A percentile compares a stretch with the other conserved stretches of the same genome.
Conservation (phyloP, 2,797 vertebrate genomes). For the Schizopygopsis pylzovi region DNA sequence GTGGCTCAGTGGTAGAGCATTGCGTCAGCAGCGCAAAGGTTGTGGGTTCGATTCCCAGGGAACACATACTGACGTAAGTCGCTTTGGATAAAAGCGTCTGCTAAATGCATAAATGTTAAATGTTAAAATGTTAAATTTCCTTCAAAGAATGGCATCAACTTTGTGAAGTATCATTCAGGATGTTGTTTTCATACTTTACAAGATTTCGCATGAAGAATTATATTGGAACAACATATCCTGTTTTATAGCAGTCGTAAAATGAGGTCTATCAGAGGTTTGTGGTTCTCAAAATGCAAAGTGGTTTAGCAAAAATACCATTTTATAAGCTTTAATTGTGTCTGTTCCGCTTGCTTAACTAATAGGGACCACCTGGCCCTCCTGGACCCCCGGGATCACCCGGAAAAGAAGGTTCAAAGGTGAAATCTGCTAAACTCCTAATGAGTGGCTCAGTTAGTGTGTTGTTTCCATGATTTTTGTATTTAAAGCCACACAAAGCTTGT, state of each 20-base stretch:
- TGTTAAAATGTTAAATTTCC: background rate
- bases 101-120: too few species aligned
- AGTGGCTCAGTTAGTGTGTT: background rate
- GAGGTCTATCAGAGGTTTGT: slow-evolving; percentile 29
- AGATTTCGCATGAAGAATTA: slow-evolving; percentile 5
- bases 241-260: slow-evolving; percentile 29
- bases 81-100: too few species aligned
- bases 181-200: slow-evolving; percentile 13
- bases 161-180: slow-evolving; percentile 20
- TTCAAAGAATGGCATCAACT: slow-evolving; percentile 3
- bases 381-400: slow-evolving; percentile 79
- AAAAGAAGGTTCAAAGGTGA: slow-evolving; percentile 80
- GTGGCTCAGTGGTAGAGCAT: too few species aligned
- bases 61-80: too few species aligned
- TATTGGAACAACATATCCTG: background rate
- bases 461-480: background rate
- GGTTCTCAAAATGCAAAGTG: slow-evolving; percentile 5
- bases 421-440: background rate
- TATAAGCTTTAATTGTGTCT: background rate
- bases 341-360: slow-evolving; percentile 13
- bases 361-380: slow-evolving; percentile 82
- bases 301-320: slow-evolving; percentile 31
- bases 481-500: background rate
- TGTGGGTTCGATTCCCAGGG: too few species aligned
- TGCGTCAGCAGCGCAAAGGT: too few species aligned